These are phyloP conservation scores for Neodiprion lecontei DNA, from an alignment of 1,140 invertebrate genomes.

Conservation along the genomic window DNA sequence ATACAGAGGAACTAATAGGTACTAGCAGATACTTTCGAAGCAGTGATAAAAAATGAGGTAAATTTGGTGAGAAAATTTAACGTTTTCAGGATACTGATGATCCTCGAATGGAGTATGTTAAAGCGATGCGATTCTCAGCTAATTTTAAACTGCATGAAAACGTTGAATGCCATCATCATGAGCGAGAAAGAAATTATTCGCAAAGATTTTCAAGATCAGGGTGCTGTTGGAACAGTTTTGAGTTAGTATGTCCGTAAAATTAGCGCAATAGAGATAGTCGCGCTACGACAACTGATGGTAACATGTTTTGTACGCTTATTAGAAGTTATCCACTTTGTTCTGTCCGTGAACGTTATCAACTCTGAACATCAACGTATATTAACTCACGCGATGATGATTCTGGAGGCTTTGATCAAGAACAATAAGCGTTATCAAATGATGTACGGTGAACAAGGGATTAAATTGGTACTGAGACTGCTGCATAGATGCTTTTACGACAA, in stretches of 20 bases:
- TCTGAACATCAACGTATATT: slow-evolving; percentile 38
- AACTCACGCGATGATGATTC: slow-evolving; percentile 33
- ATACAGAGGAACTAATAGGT: slow-evolving; percentile 34
- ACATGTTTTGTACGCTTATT: slow-evolving; percentile 14
- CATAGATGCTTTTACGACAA: slow-evolving; percentile 31
- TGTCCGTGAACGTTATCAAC: slow-evolving; percentile 30
- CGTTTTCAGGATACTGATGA: slow-evolving; percentile 32
- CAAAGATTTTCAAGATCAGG: slow-evolving; percentile 30
- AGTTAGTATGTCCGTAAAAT: slow-evolving; percentile 30
- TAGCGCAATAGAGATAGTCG: background rate
- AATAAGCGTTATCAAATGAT: slow-evolving; percentile 21
- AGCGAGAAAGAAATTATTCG: slow-evolving; percentile 25
- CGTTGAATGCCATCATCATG: slow-evolving; percentile 36
- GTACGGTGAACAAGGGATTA: slow-evolving; percentile 30
- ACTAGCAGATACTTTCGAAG: background rate
- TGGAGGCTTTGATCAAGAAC: slow-evolving; percentile 34
- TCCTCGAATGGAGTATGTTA: slow-evolving; percentile 33
- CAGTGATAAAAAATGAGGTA: background rate
- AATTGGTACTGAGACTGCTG: slow-evolving; percentile 31
- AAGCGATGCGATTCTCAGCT: slow-evolving; percentile 28
- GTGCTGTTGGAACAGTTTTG: slow-evolving; percentile 27
- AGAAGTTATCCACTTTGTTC: slow-evolving; percentile 37
- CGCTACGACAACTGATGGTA: background rate
- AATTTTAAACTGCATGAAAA: slow-evolving; percentile 30
- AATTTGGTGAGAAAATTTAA: background rate